These are phyloP conservation scores for Indicator maculatus DNA, from an alignment of 2,113 vertebrate species.

Conservation along the genomic window DNA sequence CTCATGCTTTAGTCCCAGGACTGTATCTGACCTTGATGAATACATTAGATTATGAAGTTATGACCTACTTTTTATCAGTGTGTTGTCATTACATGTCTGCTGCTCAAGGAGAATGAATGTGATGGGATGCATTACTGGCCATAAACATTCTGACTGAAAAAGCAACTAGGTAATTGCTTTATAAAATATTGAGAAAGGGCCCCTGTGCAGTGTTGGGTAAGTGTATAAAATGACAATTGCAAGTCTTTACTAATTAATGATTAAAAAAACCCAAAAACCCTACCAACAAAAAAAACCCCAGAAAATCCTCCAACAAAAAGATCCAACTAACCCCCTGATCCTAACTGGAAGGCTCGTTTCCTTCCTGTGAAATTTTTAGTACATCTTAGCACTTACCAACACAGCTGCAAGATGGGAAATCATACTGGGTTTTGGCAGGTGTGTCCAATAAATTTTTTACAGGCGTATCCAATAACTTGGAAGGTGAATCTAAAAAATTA, in stretches of 20 bases:
- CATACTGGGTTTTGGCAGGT: conserved; percentile 95
- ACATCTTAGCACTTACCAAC: conserved; percentile 85
- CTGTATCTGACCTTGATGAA: neutral
- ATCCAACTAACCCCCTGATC: neutral
- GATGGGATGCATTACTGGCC: neutral
- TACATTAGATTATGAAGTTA: conserved; percentile 1
- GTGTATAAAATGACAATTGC: conserved; percentile 19
- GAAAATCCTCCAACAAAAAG: conserved; percentile 17
- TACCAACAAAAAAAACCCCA: neutral
- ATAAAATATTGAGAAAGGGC: neutral
- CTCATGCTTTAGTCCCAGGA: neutral
- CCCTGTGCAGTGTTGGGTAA: neutral
- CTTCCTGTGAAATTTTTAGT: conserved; percentile 45
- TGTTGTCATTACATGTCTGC: conserved; percentile 25
- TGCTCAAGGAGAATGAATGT: conserved; percentile 14
- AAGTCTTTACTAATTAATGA: conserved; percentile 17
- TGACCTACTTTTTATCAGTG: conserved; percentile 25
- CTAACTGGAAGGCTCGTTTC: conserved; percentile 23
- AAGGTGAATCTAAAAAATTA: conserved; percentile 93
- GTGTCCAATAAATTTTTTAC: conserved; percentile 91
- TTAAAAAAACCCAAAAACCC: neutral
- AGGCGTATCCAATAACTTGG: conserved; percentile 84
- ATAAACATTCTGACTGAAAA: conserved; percentile 13
- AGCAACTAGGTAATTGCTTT: neutral
- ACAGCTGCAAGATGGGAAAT: conserved; percentile 95